phyloP scores from a whole-genome alignment of 2,113 vertebrate species.

The Chionodraco myersi region DNA sequence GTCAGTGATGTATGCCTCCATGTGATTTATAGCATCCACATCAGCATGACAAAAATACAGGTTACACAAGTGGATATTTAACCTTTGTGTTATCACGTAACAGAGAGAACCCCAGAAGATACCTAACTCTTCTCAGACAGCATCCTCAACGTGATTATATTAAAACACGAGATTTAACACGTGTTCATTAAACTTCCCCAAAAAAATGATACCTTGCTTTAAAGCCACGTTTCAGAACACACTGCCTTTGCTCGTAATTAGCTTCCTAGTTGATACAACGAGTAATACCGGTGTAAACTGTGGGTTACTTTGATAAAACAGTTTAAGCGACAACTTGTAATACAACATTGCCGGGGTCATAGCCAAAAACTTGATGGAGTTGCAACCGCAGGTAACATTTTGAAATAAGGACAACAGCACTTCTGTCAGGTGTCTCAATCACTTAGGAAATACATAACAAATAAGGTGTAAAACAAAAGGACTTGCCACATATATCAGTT shows the following conservation, averaged over 20 bases:
- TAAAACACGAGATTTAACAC: constrained; percentile 7
- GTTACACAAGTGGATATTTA: constrained; percentile 19
- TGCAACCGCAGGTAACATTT: not conserved
- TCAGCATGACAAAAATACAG: constrained; percentile 1
- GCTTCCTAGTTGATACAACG: not conserved
- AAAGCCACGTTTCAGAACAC: not conserved
- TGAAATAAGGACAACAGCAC: not conserved
- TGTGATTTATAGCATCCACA: not conserved
- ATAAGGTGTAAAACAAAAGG: not conserved
- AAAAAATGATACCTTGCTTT: not conserved
- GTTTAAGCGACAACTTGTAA: not conserved
- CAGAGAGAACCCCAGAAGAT: constrained; percentile 38
- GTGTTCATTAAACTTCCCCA: not conserved
- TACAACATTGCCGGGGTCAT: not conserved
- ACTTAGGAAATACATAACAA: not conserved
- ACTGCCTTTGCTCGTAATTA: not conserved
- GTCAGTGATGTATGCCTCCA: not conserved
- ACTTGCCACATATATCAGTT: constrained; percentile 34
- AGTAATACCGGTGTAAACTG: not conserved
- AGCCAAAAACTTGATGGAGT: not conserved
- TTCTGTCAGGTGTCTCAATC: constrained; percentile 48
- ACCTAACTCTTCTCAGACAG: constrained; percentile 21
- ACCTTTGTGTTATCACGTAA: constrained; percentile 36
- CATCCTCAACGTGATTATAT: not conserved
- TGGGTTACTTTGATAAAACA: not conserved